Evolutionary conservation across 2,113 vertebrate species (phyloP).

Genomic region (Damaliscus lunatus): DNA sequence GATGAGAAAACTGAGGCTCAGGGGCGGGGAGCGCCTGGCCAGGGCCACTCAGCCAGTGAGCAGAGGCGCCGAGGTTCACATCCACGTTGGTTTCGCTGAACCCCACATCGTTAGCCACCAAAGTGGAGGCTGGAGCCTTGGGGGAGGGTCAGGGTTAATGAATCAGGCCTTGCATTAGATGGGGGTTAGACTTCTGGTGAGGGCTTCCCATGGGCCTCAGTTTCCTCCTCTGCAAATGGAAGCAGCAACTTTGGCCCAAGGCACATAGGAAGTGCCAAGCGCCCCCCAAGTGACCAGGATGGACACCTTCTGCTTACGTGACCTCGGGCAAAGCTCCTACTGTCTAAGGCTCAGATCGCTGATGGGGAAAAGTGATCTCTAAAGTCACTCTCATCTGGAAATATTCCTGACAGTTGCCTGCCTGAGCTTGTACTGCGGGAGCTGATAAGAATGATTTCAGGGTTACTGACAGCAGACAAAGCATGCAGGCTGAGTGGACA

Average conservation of each 20-base stretch:
- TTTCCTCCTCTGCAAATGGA: not conserved
- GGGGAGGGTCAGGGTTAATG: not conserved
- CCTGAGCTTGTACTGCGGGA: not conserved
- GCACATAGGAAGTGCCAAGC: not conserved
- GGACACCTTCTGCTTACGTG: not conserved
- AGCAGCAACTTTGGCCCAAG: not conserved
- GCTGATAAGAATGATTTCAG: not conserved
- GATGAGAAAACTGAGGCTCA: not conserved
- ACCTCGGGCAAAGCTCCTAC: not conserved
- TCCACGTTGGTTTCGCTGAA: not conserved
- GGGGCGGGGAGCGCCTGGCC: not conserved
- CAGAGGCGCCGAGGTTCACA: not conserved
- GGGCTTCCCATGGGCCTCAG: not conserved
- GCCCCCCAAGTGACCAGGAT: not conserved
- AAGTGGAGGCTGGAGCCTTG: not conserved
- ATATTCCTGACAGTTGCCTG: not conserved
- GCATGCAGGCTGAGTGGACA: not conserved
- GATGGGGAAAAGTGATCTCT: not conserved
- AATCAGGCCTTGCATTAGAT: not conserved
- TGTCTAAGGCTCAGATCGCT: not conserved
- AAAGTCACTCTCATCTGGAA: not conserved
- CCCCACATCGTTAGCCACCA: not conserved
- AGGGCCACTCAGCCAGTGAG: not conserved
- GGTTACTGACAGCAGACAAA: not conserved
- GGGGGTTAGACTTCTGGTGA: not conserved